Conservation (phyloP, 2,888 invertebrate species). For the Griposia aprilina region DNA sequence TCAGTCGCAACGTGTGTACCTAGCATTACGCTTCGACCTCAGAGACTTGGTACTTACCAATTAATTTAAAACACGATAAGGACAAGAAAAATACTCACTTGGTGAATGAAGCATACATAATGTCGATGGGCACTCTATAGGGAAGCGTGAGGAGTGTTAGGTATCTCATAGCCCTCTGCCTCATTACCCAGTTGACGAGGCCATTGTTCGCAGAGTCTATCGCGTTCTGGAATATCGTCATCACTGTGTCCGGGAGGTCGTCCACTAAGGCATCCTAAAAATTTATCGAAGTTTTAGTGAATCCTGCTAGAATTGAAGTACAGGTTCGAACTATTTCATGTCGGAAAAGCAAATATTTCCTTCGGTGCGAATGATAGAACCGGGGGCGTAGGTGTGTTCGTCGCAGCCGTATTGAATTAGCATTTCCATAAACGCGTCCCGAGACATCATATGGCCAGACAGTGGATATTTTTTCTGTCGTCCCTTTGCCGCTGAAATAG, state of each 20-base stretch:
- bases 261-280: slow-evolving; percentile 95
- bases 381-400: background rate
- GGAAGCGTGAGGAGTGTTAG: slow-evolving; percentile 95
- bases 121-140: slow-evolving; percentile 96
- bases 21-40: background rate
- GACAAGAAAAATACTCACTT: slow-evolving; percentile 92
- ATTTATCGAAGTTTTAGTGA: background rate
- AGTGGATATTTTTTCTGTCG: background rate
- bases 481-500: background rate
- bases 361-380: background rate
- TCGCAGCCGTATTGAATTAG: background rate
- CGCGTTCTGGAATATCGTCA: slow-evolving; percentile 97
- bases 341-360: background rate
- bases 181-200: slow-evolving; percentile 97
- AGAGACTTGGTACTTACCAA: background rate
- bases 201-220: slow-evolving; percentile 98
- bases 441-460: background rate
- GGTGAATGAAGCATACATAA: slow-evolving; percentile 95
- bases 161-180: slow-evolving; percentile 95
- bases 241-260: slow-evolving; percentile 97
- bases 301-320: background rate
- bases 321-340: background rate
- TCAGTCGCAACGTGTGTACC: background rate
- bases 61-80: background rate
- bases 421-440: background rate